These are phyloP conservation scores for Zele albiditarsus DNA, from an alignment of 2,888 invertebrate species.

Conservation along the genomic window DNA sequence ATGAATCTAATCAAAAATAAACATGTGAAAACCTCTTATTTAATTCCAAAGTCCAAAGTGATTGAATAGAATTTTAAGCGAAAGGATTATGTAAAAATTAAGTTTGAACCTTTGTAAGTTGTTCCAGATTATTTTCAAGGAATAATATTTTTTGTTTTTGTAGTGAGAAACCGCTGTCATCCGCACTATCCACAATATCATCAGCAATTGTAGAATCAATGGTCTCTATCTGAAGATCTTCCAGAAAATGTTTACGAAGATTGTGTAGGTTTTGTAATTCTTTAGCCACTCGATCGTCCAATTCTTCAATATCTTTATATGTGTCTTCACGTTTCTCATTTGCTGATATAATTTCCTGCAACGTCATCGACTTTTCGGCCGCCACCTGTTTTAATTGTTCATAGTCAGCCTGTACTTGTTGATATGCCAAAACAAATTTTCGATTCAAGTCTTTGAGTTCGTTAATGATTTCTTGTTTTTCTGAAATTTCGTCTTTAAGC, in stretches of 20 bases:
- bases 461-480: slow-evolving; percentile 92
- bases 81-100: no score
- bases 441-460: slow-evolving; percentile 96
- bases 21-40: slow-evolving; percentile 1
- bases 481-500: slow-evolving; percentile 94
- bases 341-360: slow-evolving; percentile 93
- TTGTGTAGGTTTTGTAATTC: slow-evolving; percentile 99
- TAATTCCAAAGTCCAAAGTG: no score
- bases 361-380: slow-evolving; percentile 91
- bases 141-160: slow-evolving; percentile 99
- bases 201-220: slow-evolving; percentile 88
- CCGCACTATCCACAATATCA: slow-evolving; percentile 81
- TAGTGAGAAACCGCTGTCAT: slow-evolving; percentile 94
- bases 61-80: no score
- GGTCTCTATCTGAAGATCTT: slow-evolving; percentile 93
- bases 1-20: slow-evolving; percentile 77
- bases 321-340: slow-evolving; percentile 96
- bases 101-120: slow-evolving; percentile 86
- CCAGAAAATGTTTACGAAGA: slow-evolving; percentile 97
- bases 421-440: slow-evolving; percentile 92
- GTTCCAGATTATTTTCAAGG: slow-evolving; percentile 99
- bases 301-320: slow-evolving; percentile 94
- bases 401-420: slow-evolving; percentile 95
- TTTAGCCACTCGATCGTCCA: slow-evolving; percentile 97
- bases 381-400: slow-evolving; percentile 96